These are phyloP conservation scores for Trichogramma dendrolimi DNA, from an alignment of 2,888 invertebrate genomes.

Conservation along the genomic window DNA sequence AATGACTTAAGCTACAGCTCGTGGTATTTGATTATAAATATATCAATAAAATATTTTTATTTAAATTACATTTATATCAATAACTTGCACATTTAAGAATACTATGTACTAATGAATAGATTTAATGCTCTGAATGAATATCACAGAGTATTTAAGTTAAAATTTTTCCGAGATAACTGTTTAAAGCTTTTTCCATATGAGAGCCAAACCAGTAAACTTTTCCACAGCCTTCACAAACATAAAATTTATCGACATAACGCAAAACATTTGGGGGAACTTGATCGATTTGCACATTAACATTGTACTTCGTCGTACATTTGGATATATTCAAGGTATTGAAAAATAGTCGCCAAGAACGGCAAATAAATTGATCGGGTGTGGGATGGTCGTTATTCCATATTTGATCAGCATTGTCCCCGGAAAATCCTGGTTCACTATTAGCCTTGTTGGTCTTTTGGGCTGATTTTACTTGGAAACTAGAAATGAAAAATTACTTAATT, in stretches of 20 bases:
- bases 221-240: slow-evolving; percentile 70
- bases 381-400: neutral
- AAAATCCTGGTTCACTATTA: neutral
- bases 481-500: too few relatives aligned
- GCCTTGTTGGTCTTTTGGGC: too few relatives aligned
- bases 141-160: slow-evolving; percentile 13
- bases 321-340: slow-evolving; percentile 48
- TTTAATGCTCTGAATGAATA: neutral
- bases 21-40: too few relatives aligned
- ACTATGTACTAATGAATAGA: too few relatives aligned
- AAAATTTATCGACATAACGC: slow-evolving; percentile 57
- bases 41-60: too few relatives aligned
- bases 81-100: too few relatives aligned
- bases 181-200: slow-evolving; percentile 39
- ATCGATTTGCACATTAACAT: slow-evolving; percentile 58
- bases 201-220: slow-evolving; percentile 70
- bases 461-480: too few relatives aligned
- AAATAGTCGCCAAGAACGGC: slow-evolving; percentile 43
- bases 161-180: slow-evolving; percentile 14
- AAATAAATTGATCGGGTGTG: neutral
- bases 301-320: slow-evolving; percentile 56
- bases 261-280: slow-evolving; percentile 53
- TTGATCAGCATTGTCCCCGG: slow-evolving; percentile 2
- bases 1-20: too few relatives aligned
- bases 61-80: too few relatives aligned